Evolutionary conservation across 2,113 vertebrate species (phyloP), one percentile per base, ranked within the genome.

Genomic region (Aspidoscelis tigris): DNA sequence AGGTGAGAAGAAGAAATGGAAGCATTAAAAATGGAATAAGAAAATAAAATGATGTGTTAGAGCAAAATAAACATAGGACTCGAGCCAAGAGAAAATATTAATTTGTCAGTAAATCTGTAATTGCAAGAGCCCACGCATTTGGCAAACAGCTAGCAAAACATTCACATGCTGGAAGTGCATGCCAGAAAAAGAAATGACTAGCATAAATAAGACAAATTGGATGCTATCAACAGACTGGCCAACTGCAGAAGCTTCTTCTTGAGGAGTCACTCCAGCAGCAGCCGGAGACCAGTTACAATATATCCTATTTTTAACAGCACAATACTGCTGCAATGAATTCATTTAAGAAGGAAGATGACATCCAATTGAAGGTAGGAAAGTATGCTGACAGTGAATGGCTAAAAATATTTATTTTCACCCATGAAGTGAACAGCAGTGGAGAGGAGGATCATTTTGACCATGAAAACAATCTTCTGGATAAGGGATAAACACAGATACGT

Each of bases 101-200:
- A 94, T 94, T 92, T 94, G 47, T 94, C 87, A 89, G 81, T 91
- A 90, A 84, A 89, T 78, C 76, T 91, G 86, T 81, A 92, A 93
- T 90, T 90, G 76, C 74, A 85, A 78, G 70, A 89, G 81, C 89
- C 72, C 80, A 92, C 78, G 88, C 78, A 90, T 88, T 84, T 93
- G 93, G 89, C 90, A 94, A 87, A 58, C 68, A 81, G 76, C 75
- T 83, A 81, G 81, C 89, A 93, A 88, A 50, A 88, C 5, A 87
- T 86, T 88, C 68, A 84, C 55, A 76, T 65, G 84, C 43, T 92
- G 76, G 88, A 91, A 93, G 89, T 83, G 72, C 16, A 81, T 58
- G 68, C 78, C 75, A 91, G 61, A 24, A 74, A 93, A 92, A 84
- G 72, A 93, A 88, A 88, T 84, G 91, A 84, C 39, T 88, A 81